Conservation (phyloP, 2,113 vertebrate species). For the Bubo scandiacus region DNA sequence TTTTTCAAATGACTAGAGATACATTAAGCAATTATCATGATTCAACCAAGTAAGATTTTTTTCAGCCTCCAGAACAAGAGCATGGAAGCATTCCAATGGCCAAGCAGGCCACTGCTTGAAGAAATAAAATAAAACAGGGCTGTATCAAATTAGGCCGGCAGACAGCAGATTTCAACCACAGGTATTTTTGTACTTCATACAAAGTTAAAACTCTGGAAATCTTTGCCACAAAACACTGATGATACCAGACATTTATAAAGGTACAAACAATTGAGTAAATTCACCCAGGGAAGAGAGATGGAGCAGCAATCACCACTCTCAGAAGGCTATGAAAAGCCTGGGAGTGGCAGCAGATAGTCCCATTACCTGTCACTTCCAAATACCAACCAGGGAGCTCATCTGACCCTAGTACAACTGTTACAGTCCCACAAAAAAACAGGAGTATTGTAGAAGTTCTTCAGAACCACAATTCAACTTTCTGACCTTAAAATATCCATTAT, state of each 20-base stretch:
- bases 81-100: neutral
- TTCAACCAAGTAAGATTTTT: neutral
- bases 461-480: neutral
- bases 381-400: neutral
- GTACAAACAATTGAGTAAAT: neutral
- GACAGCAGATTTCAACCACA: neutral
- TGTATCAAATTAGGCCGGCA: neutral
- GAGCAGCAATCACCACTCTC: neutral
- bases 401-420: neutral
- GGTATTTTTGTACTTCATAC: neutral
- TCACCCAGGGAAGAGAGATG: neutral
- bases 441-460: neutral
- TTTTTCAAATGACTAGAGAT: neutral
- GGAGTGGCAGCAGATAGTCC: neutral
- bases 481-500: neutral
- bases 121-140: fast-evolving
- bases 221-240: neutral
- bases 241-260: neutral
- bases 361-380: neutral
- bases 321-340: neutral
- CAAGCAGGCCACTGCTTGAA: neutral
- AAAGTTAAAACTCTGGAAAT: neutral
- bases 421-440: neutral
- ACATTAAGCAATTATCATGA: neutral
- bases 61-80: neutral